These are phyloP conservation scores for Stercorarius parasiticus DNA, from an alignment of 2,113 vertebrate genomes.

Conservation along the genomic window DNA sequence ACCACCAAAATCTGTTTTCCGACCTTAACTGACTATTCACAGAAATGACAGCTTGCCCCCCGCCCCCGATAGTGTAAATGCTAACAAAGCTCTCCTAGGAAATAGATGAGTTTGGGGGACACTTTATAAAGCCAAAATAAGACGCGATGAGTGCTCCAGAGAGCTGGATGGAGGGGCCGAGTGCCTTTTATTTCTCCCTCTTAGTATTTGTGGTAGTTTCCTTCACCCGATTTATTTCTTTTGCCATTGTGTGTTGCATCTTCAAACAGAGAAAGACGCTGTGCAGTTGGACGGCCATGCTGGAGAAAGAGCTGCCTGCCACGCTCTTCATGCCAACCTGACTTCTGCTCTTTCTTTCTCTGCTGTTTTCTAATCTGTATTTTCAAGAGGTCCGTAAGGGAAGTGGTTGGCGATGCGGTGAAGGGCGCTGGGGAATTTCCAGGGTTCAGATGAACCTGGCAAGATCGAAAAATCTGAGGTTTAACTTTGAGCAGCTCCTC, in stretches of 20 bases:
- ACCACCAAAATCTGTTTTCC: conserved; percentile 33
- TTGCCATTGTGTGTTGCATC: neutral
- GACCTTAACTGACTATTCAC: conserved; percentile 25
- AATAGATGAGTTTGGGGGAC: neutral
- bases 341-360: neutral
- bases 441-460: neutral
- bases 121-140: neutral
- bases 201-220: neutral
- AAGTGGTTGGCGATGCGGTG: neutral
- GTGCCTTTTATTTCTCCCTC: neutral
- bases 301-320: neutral
- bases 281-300: fast-evolving
- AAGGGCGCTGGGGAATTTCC: neutral
- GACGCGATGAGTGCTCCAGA: neutral
- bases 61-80: neutral
- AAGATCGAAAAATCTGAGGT: neutral
- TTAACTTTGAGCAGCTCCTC: neutral
- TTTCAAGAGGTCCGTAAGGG: neutral
- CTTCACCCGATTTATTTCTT: neutral
- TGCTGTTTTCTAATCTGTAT: neutral
- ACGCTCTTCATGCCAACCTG: neutral
- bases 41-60: neutral
- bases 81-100: neutral
- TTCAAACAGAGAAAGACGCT: neutral
- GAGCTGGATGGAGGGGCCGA: neutral